Evolutionary conservation across 2,797 vertebrate species (phyloP).

Genomic region (Propithecus perrieri): DNA sequence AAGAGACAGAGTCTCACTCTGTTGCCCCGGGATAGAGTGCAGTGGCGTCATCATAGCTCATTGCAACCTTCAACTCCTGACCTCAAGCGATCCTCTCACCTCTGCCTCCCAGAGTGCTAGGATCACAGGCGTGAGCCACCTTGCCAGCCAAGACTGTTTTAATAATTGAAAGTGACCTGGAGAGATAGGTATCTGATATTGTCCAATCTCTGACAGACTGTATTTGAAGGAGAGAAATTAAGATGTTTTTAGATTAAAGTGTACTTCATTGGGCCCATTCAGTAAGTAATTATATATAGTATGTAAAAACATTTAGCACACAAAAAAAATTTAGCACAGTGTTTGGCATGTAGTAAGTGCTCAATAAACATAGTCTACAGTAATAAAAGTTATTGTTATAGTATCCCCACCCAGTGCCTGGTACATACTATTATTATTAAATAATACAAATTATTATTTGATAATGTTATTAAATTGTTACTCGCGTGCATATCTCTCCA

Average conservation of each 20-base stretch:
- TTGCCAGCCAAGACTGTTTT: not conserved
- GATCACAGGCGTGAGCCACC: not conserved
- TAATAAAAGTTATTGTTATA: not conserved
- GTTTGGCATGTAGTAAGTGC: not conserved
- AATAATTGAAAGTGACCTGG: not conserved
- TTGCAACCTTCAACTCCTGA: not conserved
- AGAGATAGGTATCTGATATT: not conserved
- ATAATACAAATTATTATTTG: not conserved
- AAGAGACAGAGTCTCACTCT: not conserved
- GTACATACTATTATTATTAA: not conserved
- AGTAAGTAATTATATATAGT: not conserved
- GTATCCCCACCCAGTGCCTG: not conserved
- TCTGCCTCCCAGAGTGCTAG: not conserved
- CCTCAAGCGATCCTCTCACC: too few species aligned
- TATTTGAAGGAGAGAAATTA: slow-evolving; percentile 20
- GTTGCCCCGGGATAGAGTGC: not conserved
- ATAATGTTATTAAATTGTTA: not conserved
- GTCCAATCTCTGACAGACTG: not conserved
- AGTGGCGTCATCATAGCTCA: not conserved
- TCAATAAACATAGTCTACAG: not conserved
- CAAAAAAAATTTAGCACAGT: not conserved
- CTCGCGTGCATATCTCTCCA: not conserved
- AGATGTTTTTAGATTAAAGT: slow-evolving; percentile 25
- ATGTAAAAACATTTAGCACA: not conserved
- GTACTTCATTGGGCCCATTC: not conserved